Evolutionary conservation across 1,140 invertebrate species (phyloP).

Genomic region (Aleiodes sp.): DNA sequence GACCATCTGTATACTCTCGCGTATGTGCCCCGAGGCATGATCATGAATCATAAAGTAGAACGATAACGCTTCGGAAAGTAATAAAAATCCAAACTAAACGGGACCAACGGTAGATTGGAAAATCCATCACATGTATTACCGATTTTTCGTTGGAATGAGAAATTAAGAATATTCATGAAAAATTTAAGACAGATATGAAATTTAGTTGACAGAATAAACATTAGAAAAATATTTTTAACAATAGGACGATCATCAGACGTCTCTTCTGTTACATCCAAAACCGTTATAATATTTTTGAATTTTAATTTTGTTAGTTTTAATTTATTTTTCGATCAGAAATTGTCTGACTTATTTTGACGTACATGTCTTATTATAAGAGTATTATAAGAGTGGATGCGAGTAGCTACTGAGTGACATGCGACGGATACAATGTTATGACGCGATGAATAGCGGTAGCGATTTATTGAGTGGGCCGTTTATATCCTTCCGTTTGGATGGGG

Average conservation of each 20-base stretch:
- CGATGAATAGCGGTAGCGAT: slow-evolving; percentile 47
- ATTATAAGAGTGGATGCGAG: slow-evolving; percentile 36
- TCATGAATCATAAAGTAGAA: slow-evolving; percentile 22
- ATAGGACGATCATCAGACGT: not conserved
- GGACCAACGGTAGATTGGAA: not conserved
- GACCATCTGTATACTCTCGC: slow-evolving; percentile 5
- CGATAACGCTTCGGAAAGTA: slow-evolving; percentile 20
- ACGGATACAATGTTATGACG: slow-evolving; percentile 49
- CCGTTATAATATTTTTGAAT: too few relatives aligned
- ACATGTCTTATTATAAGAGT: too few relatives aligned
- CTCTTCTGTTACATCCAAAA: too few relatives aligned
- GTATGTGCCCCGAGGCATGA: not conserved
- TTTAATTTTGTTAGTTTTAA: too few relatives aligned
- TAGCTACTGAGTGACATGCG: slow-evolving; percentile 47
- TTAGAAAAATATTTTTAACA: not conserved
- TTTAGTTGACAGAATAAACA: not conserved
- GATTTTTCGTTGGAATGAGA: too few relatives aligned
- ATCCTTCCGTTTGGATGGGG: too few relatives aligned
- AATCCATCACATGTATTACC: not conserved
- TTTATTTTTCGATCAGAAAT: too few relatives aligned
- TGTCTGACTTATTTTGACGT: too few relatives aligned
- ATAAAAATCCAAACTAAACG: slow-evolving; percentile 27
- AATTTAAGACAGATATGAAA: not conserved
- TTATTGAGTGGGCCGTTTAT: slow-evolving; percentile 43
- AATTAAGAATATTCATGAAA: too few relatives aligned